phyloP scores from a whole-genome alignment of 2,797 vertebrate genomes.

The Salarias fasciatus region DNA sequence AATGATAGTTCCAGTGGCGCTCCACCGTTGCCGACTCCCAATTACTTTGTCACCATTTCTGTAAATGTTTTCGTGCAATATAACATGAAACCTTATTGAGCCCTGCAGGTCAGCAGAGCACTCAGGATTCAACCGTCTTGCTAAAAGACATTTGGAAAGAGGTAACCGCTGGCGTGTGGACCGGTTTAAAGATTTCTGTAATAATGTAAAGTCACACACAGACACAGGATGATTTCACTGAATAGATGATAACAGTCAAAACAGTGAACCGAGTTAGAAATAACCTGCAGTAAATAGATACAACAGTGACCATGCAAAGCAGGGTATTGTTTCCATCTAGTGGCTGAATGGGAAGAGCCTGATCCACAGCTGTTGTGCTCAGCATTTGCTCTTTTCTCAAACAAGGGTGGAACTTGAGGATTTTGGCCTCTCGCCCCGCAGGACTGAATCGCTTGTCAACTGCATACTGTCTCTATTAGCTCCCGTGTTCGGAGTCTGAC shows the following conservation, averaged over 20 bases:
- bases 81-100: slow-evolving; percentile 59
- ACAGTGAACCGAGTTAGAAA: slow-evolving; percentile 30
- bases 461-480: slow-evolving; percentile 73
- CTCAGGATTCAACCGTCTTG: slow-evolving; percentile 19
- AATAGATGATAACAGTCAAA: slow-evolving; percentile 18
- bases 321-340: slow-evolving; percentile 85
- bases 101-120: slow-evolving; percentile 43
- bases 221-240: slow-evolving; percentile 27
- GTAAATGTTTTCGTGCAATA: slow-evolving; percentile 58
- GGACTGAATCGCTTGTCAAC: slow-evolving; percentile 75
- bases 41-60: slow-evolving; percentile 62
- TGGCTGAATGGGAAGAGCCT: slow-evolving; percentile 72
- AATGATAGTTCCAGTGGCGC: slow-evolving; percentile 63
- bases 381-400: slow-evolving; percentile 76
- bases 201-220: slow-evolving; percentile 2
- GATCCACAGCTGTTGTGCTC: slow-evolving; percentile 66
- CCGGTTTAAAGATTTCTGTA: background rate
- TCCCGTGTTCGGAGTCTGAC: slow-evolving; percentile 46
- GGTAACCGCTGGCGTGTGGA: slow-evolving; percentile 8
- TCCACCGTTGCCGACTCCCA: slow-evolving; percentile 68
- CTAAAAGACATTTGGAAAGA: slow-evolving; percentile 22
- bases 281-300: slow-evolving; percentile 42
- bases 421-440: slow-evolving; percentile 74
- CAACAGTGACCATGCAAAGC: slow-evolving; percentile 30
- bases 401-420: slow-evolving; percentile 73